A percentile compares a stretch with the other conserved stretches of the same genome.
Evolutionary conservation across 2,113 vertebrate species (phyloP).

Genomic region (Geococcyx californianus): DNA sequence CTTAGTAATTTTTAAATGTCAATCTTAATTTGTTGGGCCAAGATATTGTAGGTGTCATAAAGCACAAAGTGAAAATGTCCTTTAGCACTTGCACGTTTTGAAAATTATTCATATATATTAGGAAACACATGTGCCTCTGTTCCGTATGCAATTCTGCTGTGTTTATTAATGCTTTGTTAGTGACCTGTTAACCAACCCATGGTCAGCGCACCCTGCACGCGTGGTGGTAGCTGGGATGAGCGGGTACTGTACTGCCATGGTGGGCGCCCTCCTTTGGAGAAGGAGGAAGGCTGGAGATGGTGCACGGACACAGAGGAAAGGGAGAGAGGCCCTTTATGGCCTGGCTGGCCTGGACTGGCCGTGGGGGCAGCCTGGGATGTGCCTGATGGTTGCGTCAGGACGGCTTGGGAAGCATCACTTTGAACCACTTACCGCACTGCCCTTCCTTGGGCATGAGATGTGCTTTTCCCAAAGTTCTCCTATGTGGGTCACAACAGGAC

Average conservation of each 20-base stretch:
- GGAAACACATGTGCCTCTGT: neutral
- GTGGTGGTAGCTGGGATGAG: neutral
- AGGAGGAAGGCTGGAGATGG: neutral
- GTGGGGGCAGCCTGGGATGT: rapidly evolving
- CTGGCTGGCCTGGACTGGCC: neutral
- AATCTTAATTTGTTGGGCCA: slow-evolving; percentile 34
- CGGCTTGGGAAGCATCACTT: neutral
- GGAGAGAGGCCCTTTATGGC: neutral
- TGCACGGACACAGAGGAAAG: neutral
- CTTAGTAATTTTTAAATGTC: slow-evolving; percentile 38
- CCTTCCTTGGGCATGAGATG: neutral
- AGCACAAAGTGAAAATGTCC: neutral
- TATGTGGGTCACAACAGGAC: neutral
- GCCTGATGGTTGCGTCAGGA: rapidly evolving
- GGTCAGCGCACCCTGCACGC: neutral
- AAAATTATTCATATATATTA: neutral
- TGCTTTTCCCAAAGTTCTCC: neutral
- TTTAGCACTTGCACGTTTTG: neutral
- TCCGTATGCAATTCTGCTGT: neutral
- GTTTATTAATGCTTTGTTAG: neutral
- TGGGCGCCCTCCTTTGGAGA: neutral
- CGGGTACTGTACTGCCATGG: rapidly evolving
- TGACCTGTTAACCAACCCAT: neutral
- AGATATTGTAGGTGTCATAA: neutral
- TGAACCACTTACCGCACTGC: neutral